Base-by-base conservation (phyloP, 2,797 vertebrate species). In the Arctocebus calabarensis region DNA sequence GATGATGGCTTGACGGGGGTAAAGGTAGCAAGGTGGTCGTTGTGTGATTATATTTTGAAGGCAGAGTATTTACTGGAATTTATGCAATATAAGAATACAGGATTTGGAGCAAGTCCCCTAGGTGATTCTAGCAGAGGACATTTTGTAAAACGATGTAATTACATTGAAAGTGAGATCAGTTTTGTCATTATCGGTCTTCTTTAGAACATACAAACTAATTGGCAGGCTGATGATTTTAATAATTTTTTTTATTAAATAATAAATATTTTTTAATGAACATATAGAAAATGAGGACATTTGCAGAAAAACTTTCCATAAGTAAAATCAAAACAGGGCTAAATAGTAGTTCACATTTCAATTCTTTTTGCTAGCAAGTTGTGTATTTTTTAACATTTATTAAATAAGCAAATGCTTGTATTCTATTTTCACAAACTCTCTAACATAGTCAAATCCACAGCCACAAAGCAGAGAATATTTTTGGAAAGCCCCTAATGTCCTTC, bases 181-280 rank as follows among this genome's bases (percentile, higher is more conserved):
- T 88, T 75, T 40, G 34, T 81, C 45, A 55, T 64, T 77, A 68
- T 57, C 22, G 13, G 57, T 90, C 52, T 19, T 71, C 79, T 73
- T 77, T 45, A 82, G 64, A 29, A 84, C n/a, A 81, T 22, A 92
- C 32, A 66, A 22, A 73, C 25, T 84, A 10, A 3, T 78, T 64
- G 79, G 14, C 19, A 66, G 13, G 1, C 71, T 75, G 68, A 64
- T n/a, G 13, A 14, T 83, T 59, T 92, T 64, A 23, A 27, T 78
- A 91, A 84, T 40, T 40, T 40, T 40, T 40, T 40, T 40, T 40
- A 40, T 40, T 40, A 40, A 40, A 40, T 40, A 40, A 40, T 40
- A 40, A 40, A 57, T 48, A 64, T 71, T 64, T 64, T 96, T 94
- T 71, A 86, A 82, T 82, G 13, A 71, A 94, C 71, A 88, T 17